Base-by-base conservation (phyloP, 2,113 vertebrate species). In the Hystrix brachyura region DNA sequence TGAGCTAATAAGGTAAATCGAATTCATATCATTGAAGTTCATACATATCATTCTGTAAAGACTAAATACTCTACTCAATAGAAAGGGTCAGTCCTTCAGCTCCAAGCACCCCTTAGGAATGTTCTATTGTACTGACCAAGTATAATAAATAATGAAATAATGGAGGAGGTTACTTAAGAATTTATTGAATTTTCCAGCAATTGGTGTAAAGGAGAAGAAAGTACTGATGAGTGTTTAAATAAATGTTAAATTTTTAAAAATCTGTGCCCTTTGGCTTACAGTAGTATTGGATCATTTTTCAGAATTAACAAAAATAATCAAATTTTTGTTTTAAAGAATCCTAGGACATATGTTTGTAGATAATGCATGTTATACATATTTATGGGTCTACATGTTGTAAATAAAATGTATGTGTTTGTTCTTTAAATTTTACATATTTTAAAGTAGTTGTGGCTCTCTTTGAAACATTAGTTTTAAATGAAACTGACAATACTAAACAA, bases 401-500 rank as follows among this genome's bases (percentile, higher is more conserved):
- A 86, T 34, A 64, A 84, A 74, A 57, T 64, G 7, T 76, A 43
- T 55, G 10, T 59, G 62, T 14, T 86, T 88, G 34, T 55, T 65
- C 93, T 87, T 80, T 7, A 87, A 94, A 83, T 95, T 74, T 60
- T 3, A 65, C 8, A 32, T n/a, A 46, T 84, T 82, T 93, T 89
- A 46, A 95, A 94, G 53, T 72, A 25, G 81, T 78, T 92, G 94
- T 55, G 62, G 34, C 38, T 62, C 71, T 72, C n/a, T 59, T 79
- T 79, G 71, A 96, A 96, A 65, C 78, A 57, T 4, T 81, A 23
- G 65, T 85, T 91, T 96, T 85, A 94, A 92, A 48, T 64, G 60
- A 62, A 83, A 90, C n/a, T 69, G 21, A 60, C 34, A 64, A 59
- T 57, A 17, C 18, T 59, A 90, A 78, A 38, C 38, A 81, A 25